Evolutionary conservation across 2,888 invertebrate genomes (phyloP), one percentile per base, ranked within the genome.

Genomic region (Sisyra terminalis): DNA sequence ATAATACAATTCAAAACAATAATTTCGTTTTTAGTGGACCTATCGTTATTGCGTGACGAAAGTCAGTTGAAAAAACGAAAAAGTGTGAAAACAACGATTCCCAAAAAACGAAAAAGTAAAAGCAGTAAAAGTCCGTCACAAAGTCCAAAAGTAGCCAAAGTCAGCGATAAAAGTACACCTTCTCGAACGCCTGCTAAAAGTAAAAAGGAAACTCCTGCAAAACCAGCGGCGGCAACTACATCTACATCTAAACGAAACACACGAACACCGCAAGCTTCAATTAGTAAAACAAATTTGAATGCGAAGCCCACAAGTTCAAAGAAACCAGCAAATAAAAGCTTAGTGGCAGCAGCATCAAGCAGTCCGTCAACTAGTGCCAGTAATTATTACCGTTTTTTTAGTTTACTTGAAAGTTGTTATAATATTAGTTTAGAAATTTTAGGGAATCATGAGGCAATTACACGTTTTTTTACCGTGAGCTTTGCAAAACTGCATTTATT

Each of bases 11-110:
- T n/a, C n/a, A 32, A n/a, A 32, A 13, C 9, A 14, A 10, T 13
- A 42, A 44, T 40, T 52, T 50, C 49, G 45, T 45, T 61, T 66
- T 40, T 65, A 86, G 86, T 87, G 70, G 87, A 87, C 59, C 69
- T 87, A 39, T 86, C 86, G 10, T 66, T 87, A 40, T 15, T 40
- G 10, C 40, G 31, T 57, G 83, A 85, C 58, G 86, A 86, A 63
- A 80, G 84, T 44, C 86, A 86, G 60, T 62, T 86, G 48, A 59
- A 60, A 43, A 65, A 67, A 55, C 54, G 65, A 14, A 31, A 34
- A 13, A 16, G 35, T 6, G n/a, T 8, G 13, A 14, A 14, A n/a
- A 17, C 41, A 50, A 64, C 58, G 52, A n/a, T n/a, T n/a, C 54
- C 52, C 5, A 50, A 51, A n/a, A 63, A 63, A 49, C 57, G 61